Evolutionary conservation across 23 tunicate genomes (phyloP).

Genomic region (Corella eumyota): DNA sequence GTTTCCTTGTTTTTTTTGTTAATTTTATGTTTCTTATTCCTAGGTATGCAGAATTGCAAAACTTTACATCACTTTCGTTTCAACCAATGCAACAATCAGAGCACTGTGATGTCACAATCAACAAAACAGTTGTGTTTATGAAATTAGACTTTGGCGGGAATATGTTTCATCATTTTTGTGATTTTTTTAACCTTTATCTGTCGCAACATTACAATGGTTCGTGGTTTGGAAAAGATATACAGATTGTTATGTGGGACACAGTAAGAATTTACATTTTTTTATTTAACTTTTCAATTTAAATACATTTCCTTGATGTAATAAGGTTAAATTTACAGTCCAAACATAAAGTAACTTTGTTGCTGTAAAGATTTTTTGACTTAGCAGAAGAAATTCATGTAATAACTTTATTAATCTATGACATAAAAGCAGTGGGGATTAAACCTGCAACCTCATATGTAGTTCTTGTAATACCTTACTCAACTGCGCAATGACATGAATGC

Average conservation of each 20-base stretch:
- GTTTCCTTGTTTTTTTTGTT: no score
- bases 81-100: conserved; percentile 12
- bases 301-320: not conserved
- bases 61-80: conserved; percentile 26
- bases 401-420: no score
- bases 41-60: conserved; percentile 85
- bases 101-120: conserved; percentile 54
- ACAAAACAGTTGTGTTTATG: conserved; percentile 65
- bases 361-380: no score
- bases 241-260: conserved; percentile 91
- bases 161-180: conserved; percentile 82
- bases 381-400: no score
- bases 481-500: no score
- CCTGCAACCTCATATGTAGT: no score
- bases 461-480: no score
- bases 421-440: no score
- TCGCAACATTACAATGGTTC: conserved; percentile 57
- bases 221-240: conserved; percentile 49
- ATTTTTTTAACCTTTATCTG: conserved; percentile 49
- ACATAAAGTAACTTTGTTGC: no score
- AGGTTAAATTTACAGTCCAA: no score
- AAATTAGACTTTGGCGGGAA: conserved; percentile 84
- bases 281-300: not conserved
- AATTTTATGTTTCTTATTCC: not conserved
- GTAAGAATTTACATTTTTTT: conserved; percentile 38